These are phyloP conservation scores for Lutra lutra DNA, from an alignment of 2,797 vertebrate species.

Conservation along the genomic window DNA sequence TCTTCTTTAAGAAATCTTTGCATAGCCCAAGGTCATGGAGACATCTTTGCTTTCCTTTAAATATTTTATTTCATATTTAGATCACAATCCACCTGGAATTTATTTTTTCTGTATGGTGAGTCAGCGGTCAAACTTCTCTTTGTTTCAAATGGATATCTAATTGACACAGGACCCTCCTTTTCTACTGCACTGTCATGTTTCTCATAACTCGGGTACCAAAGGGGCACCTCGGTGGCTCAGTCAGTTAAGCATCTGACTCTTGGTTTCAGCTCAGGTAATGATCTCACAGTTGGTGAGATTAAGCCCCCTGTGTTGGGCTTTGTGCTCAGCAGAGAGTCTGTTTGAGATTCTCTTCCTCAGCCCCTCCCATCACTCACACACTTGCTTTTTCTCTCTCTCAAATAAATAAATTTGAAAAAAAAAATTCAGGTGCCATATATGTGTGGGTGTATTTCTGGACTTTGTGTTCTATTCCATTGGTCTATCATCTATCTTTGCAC, in stretches of 20 bases:
- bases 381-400: neutral
- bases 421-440: neutral
- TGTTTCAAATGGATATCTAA: neutral
- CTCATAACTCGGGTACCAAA: neutral
- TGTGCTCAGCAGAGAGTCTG: neutral
- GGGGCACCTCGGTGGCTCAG: neutral
- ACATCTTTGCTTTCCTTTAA: constrained; percentile 32
- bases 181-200: neutral
- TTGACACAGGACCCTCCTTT: neutral
- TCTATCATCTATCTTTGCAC: neutral
- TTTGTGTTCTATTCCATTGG: neutral
- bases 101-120: neutral
- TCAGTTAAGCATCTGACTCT: neutral
- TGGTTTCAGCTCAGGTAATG: neutral
- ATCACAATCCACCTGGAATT: constrained; percentile 2
- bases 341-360: neutral
- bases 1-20: constrained; percentile 18
- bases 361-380: neutral
- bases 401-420: neutral
- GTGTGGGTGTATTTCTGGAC: neutral
- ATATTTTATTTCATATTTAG: neutral
- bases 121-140: neutral
- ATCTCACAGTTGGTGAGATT: neutral
- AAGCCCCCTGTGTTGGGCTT: neutral
- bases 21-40: neutral